Base-by-base conservation (phyloP, 2,888 invertebrate genomes). In the Drosophila mayaguana region DNA sequence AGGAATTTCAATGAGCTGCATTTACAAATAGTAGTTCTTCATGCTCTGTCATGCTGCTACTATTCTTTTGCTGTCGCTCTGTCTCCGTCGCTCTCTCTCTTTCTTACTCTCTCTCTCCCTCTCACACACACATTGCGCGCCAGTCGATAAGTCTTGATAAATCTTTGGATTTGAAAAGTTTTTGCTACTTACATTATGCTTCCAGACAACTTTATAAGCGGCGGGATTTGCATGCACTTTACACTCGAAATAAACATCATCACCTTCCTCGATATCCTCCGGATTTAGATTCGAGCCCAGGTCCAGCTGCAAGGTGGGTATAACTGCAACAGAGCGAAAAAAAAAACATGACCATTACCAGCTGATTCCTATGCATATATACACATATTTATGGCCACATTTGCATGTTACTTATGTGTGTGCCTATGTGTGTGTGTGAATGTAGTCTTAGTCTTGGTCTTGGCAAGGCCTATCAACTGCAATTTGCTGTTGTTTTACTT, bases 181-280 rank as follows among this genome's bases (percentile, higher is more conserved):
- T 63, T 65, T 60, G 55, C 55, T 88, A 95, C 96, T 96, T 93
- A 96, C 96, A 92, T 96, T 96, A 93, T 96, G 96, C 87, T 95
- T 95, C 96, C 96, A 96, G 70, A 96, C 94, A 84, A 96, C 96
- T 94, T 96, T 96, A 92, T 96, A 96, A 84, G 96, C 96, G 92
- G 94, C 94, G 16, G 96, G 96, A 94, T 96, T 96, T 78, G 96
- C 95, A 91, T 95, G 94, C 85, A 96, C 95, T 93, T 95, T 95
- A 93, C 96, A 96, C 93, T 96, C 96, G 91, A 96, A 96, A 92
- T 96, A 96, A 78, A 96, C 96, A 93, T 96, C 96, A 90, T 96
- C 96, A 72, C 96, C 96, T 93, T 96, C 96, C 90, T 96, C 96
- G 85, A 97, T 96, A 92, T 96, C 96, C 83, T 95, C 95, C 1